Base-by-base conservation (phyloP, 2,888 invertebrate species). In the Orchesellides sinensis region DNA sequence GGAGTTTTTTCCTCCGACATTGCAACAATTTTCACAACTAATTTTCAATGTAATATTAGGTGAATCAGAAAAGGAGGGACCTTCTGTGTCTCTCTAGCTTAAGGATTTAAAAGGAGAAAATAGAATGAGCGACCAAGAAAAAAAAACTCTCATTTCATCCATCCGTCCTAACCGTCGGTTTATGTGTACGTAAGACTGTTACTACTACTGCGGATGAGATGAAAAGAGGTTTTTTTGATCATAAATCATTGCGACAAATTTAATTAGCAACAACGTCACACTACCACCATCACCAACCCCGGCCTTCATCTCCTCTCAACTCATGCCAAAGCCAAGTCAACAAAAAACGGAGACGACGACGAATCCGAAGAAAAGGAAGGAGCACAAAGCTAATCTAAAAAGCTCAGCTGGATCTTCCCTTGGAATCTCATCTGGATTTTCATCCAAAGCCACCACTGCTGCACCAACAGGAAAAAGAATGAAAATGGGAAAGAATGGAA, bases 191-290 rank as follows among this genome's bases (percentile, higher is more conserved):
- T 63, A 10, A 8, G 23, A 21, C 32, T 17, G 17, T 21, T 32
- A 49, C 29, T 45, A n/a, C 5, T 23, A 19, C 35, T n/a, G 69
- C 69, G 69, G 75, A 84, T 79, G 81, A 84, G 84, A 84, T 84
- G 84, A 73, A 49, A 65, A 80, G 80, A 80, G 80, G 75, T 80
- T 77, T n/a, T n/a, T n/a, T 79, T 84, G 77, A 84, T 85, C 85
- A 86, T 87, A 87, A 87, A 87, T 87, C 87, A 87, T 85, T 79
- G 86, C 85, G 87, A 86, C 86, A 87, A 87, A 87, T 87, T 87
- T 87, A 87, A 87, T 87, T 87, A 87, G 87, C 85, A 86, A 80
- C 80, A 80, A 80, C 80, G 80, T 80, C 80, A 80, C 80, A 80
- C 80, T n/a, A n/a, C n/a, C n/a, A n/a, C n/a, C n/a, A n/a, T n/a